These are phyloP conservation scores for Drosophila merina DNA, from an alignment of 2,888 invertebrate genomes.

Conservation along the genomic window DNA sequence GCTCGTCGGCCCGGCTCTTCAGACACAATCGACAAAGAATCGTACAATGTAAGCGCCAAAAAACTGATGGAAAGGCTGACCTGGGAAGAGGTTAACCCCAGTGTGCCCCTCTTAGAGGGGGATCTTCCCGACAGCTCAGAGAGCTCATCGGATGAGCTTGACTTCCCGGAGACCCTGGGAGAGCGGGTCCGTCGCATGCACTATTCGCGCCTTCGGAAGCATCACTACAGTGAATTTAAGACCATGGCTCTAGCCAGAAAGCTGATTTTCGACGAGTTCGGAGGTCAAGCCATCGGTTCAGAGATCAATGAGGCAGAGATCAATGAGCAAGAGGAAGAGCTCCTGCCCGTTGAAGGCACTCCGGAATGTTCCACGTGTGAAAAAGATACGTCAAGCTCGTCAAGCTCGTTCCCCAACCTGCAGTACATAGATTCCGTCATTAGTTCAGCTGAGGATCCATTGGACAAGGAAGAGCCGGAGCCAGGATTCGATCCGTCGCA, in stretches of 20 bases:
- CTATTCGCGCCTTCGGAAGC: background rate
- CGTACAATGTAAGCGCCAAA: no score
- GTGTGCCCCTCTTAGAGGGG: background rate
- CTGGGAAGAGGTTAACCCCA: background rate
- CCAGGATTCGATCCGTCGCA: background rate
- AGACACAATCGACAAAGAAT: no score
- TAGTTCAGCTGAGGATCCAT: background rate
- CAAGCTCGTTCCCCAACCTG: background rate
- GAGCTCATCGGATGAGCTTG: background rate
- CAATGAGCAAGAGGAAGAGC: background rate
- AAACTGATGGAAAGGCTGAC: background rate
- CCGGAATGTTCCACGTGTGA: background rate
- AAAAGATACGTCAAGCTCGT: background rate
- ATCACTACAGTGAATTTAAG: background rate
- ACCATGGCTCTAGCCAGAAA: background rate
- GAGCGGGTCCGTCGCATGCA: background rate
- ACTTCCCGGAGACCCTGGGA: background rate
- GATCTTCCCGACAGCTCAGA: background rate
- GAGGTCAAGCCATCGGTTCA: background rate
- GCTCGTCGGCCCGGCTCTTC: no score
- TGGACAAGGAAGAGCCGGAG: background rate
- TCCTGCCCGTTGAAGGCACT: background rate
- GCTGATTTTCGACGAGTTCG: background rate
- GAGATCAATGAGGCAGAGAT: background rate
- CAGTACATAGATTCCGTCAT: background rate